Percentiles rank a stretch among this genome's conserved stretches.
phyloP scores from a whole-genome alignment of 2,888 invertebrate species.

The Balanococcus diminutus region DNA sequence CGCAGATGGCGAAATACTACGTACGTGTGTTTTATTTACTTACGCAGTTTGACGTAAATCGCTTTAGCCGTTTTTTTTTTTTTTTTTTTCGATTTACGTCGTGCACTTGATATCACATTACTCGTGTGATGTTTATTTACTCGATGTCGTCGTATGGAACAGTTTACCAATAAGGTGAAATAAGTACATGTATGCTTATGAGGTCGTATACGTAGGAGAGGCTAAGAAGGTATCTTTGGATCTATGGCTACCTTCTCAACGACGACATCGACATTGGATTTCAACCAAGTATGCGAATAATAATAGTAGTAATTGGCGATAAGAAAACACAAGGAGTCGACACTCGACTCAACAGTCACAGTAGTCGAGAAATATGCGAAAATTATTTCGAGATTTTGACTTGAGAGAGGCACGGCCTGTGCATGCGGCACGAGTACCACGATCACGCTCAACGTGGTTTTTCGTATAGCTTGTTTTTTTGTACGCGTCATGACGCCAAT shows the following conservation, averaged over 20 bases:
- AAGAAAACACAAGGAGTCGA: neutral
- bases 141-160: neutral
- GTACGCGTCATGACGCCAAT: neutral
- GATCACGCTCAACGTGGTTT: neutral
- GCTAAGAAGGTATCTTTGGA: neutral
- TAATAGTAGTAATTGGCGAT: no score
- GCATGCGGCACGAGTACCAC: neutral
- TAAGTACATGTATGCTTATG: neutral
- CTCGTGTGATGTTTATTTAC: neutral
- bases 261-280: no score
- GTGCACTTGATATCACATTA: neutral
- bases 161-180: neutral
- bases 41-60: neutral
- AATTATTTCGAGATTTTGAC: neutral
- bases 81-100: neutral
- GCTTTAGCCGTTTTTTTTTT: neutral
- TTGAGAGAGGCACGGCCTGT: no score
- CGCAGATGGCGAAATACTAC: neutral
- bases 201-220: neutral
- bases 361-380: neutral
- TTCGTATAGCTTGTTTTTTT: no score
- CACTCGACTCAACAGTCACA: neutral
- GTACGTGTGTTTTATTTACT: neutral
- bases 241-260: no score
- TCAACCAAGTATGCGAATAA: neutral